phyloP scores from a whole-genome alignment of 2,888 invertebrate species.

The Onthophagus sagittarius region DNA sequence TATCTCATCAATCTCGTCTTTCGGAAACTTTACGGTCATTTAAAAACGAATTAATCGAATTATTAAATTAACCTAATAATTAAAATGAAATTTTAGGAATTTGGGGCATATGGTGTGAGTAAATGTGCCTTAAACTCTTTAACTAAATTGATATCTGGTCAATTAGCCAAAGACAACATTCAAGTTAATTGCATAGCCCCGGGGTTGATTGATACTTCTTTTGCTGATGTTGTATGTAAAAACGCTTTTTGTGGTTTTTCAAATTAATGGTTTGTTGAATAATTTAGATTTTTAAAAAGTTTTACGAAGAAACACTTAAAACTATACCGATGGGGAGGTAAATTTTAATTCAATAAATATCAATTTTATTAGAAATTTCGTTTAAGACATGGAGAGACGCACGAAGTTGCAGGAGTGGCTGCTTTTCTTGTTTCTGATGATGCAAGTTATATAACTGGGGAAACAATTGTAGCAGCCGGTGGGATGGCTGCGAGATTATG shows the following conservation, averaged over 20 bases:
- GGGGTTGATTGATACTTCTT: slow-evolving; percentile 87
- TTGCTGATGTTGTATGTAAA: slow-evolving; percentile 68
- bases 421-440: slow-evolving; percentile 69
- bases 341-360: neutral
- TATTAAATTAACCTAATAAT: too few relatives aligned
- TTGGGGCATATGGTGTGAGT: slow-evolving; percentile 89
- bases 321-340: slow-evolving; percentile 51
- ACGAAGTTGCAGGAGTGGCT: slow-evolving; percentile 60
- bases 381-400: slow-evolving; percentile 55
- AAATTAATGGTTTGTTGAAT: neutral
- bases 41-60: neutral
- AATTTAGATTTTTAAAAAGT: slow-evolving; percentile 27
- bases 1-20: slow-evolving; percentile 84
- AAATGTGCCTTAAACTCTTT: slow-evolving; percentile 90
- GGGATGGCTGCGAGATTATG: slow-evolving; percentile 61
- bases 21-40: slow-evolving; percentile 40
- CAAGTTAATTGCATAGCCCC: slow-evolving; percentile 92
- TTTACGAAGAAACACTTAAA: slow-evolving; percentile 39
- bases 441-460: slow-evolving; percentile 70
- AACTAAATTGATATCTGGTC: slow-evolving; percentile 73
- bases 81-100: slow-evolving; percentile 52
- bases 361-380: neutral
- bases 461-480: slow-evolving; percentile 63
- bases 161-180: slow-evolving; percentile 77
- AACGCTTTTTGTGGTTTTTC: too few relatives aligned